phyloP scores from a whole-genome alignment of 2,113 vertebrate genomes.

The Tenrec ecaudatus region DNA sequence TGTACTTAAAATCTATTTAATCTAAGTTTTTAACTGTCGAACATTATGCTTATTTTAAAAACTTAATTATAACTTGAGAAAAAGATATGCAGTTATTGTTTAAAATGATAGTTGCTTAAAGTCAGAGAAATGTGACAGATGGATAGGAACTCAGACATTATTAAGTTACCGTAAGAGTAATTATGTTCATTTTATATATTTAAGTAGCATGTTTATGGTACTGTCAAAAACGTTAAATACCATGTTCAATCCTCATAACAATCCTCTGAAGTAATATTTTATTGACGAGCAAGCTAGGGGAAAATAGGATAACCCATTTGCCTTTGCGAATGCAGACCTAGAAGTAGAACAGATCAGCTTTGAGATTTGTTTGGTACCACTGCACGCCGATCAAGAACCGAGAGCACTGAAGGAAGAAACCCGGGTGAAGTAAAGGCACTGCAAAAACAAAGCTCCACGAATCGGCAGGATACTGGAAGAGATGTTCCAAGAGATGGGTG shows the following conservation, averaged over 20 bases:
- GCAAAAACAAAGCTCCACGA: no score
- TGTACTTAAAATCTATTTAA: constrained; percentile 66
- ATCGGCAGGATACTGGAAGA: no score
- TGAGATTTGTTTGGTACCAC: neutral
- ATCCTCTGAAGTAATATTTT: neutral
- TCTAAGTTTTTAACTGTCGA: constrained; percentile 63
- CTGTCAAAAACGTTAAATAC: constrained; percentile 15
- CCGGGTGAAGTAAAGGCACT: no score
- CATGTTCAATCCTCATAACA: constrained; percentile 14
- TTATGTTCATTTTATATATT: neutral
- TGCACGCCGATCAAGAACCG: neutral
- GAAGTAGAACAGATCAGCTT: neutral
- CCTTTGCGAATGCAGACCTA: neutral
- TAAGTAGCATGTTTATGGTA: constrained; percentile 26
- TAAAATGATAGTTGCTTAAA: constrained; percentile 40
- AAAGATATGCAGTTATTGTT: constrained; percentile 24
- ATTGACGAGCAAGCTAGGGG: neutral
- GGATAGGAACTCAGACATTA: neutral
- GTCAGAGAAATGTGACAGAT: neutral
- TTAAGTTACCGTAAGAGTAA: neutral
- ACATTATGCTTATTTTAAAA: constrained; percentile 61
- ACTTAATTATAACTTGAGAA: constrained; percentile 53
- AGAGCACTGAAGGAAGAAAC: no score
- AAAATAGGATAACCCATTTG: neutral
- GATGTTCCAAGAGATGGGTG: no score